phyloP scores from a whole-genome alignment of 1,140 invertebrate genomes.

The Mactra quadrangularis region DNA sequence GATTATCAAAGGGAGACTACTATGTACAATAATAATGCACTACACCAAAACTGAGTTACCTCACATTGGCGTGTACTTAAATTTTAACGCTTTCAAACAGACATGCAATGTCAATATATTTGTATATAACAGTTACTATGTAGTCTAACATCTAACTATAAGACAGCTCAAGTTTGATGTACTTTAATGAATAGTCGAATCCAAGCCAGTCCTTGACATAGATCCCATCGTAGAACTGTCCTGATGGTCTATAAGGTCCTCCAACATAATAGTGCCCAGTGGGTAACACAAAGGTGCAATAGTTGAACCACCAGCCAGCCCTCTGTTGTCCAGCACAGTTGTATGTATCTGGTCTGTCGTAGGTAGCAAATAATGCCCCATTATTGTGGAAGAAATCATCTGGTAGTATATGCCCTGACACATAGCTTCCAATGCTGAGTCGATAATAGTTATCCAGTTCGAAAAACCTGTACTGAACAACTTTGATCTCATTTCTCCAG shows the following conservation, averaged over 20 bases:
- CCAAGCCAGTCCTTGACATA: constrained; percentile 68
- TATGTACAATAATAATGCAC: no score
- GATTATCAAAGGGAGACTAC: no score
- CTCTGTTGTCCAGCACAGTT: constrained; percentile 53
- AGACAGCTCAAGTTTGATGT: constrained; percentile 62
- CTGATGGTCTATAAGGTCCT: constrained; percentile 59
- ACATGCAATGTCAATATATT: no score
- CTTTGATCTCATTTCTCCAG: background rate
- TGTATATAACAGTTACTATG: no score
- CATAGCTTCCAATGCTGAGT: constrained; percentile 61
- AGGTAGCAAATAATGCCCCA: constrained; percentile 62
- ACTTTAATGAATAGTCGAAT: constrained; percentile 66
- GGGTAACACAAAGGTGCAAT: constrained; percentile 63
- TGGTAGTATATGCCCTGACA: background rate
- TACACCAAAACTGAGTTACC: no score
- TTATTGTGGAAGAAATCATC: constrained; percentile 65
- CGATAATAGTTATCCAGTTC: background rate
- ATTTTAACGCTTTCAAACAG: no score
- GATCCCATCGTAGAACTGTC: constrained; percentile 68
- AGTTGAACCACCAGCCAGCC: constrained; percentile 66
- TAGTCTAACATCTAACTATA: no score
- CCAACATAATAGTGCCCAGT: constrained; percentile 65
- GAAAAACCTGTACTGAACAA: constrained; percentile 28
- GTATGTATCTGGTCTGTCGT: constrained; percentile 60
- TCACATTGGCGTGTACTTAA: no score